phyloP scores from a whole-genome alignment of 2,113 vertebrate genomes.

The Turdus rufiventris region DNA sequence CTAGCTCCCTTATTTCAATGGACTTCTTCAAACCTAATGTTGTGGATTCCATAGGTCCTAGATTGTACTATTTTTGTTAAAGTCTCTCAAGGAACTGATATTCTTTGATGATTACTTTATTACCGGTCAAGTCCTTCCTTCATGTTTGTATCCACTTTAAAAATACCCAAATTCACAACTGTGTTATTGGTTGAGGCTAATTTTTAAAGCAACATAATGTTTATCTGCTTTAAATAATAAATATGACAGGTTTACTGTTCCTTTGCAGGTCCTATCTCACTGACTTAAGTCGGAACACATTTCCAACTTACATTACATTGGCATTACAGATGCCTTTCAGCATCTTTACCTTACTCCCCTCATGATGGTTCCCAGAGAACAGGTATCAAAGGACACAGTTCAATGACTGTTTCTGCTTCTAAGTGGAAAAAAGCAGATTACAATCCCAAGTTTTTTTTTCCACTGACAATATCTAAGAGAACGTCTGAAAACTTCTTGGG shows the following conservation, averaged over 20 bases:
- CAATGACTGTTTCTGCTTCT: background rate
- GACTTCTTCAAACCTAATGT: background rate
- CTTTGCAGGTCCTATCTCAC: background rate
- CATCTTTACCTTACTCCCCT: background rate
- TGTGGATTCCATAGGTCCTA: background rate
- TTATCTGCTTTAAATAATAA: background rate
- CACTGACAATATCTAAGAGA: background rate
- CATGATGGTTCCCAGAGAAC: background rate
- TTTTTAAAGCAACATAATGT: background rate
- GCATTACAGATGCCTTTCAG: background rate
- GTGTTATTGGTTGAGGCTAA: background rate
- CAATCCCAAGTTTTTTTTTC: background rate
- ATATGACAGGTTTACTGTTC: background rate
- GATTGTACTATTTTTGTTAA: background rate
- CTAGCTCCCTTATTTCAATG: background rate
- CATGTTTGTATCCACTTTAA: background rate
- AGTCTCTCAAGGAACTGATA: background rate
- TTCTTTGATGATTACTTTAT: background rate
- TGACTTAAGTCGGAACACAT: background rate
- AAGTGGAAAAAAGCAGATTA: background rate
- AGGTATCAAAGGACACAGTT: background rate
- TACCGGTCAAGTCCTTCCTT: background rate
- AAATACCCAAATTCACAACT: background rate
- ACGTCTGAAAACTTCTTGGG: background rate
- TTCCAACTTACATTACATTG: background rate